Base-by-base conservation (phyloP, 2,113 vertebrate genomes). In the Urocolius indicus region DNA sequence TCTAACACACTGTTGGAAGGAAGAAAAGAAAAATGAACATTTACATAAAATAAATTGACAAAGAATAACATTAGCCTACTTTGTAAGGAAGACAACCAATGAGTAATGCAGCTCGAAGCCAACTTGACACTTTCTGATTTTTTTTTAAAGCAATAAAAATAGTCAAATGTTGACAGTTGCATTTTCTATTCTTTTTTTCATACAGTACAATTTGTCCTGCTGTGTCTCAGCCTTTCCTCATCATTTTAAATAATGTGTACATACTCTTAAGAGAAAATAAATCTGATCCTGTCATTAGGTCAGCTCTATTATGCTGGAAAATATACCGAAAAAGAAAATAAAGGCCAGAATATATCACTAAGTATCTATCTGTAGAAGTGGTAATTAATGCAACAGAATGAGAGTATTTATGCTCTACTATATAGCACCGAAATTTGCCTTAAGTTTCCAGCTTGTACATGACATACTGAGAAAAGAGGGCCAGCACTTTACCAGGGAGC, bases 261-360 rank as follows among this genome's bases (percentile, higher is more conserved):
- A 30, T 49, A 63, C 19, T 16, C 69, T 49, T 41, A 84, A 72
- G 4, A 57, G 72, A 65, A 91, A 49, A 41, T 41, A 91, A 61
- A 86, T 54, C 67, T 76, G 59, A 94, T 58, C 27, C 68, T 84
- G 22, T 73, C 80, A 77, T 84, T 89, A 92, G 55, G 7, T 55
- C 57, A 89, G 16, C 73, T 77, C 68, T 77, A 77, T 80, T 27
- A 41, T 34, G 63, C 48, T 67, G 59, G 38, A 77, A 90, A 89
- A 86, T 73, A 69, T 16, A 65, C 34, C 61, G 79, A 83, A 79
- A 86, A 75, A 38, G 10, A 75, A 90, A 95, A 95, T 77, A 76
- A 94, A 94, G 71, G 77, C 36, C 89, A n/a, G n/a, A n/a, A n/a
- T n/a, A n/a, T n/a, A n/a, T n/a, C n/a, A n/a, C n/a, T 34, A 80